Conservation (phyloP, 2,797 vertebrate genomes). For the Heteromormyrus szaboi region DNA sequence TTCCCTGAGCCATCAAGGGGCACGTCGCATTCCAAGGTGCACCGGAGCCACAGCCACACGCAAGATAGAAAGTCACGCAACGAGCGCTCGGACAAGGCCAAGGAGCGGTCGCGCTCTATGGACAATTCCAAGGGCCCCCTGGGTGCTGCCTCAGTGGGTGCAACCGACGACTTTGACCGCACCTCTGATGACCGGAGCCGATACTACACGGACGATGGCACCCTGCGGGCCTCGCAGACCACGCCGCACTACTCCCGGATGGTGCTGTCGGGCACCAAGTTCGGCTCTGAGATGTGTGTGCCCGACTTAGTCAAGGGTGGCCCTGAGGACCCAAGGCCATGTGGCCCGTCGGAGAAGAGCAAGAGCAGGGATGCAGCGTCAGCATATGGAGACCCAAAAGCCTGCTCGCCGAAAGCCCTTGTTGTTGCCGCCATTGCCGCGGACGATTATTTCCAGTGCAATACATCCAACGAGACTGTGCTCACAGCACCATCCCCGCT, state of each 20-base stretch:
- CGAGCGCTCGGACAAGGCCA: slow-evolving; percentile 88
- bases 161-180: slow-evolving; percentile 79
- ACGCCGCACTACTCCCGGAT: slow-evolving; percentile 73
- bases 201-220: slow-evolving; percentile 85
- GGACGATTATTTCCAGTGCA: slow-evolving; percentile 91
- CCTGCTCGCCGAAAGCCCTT: slow-evolving; percentile 73
- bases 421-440: slow-evolving; percentile 32
- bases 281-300: slow-evolving; percentile 73
- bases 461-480: slow-evolving; percentile 78
- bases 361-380: slow-evolving; percentile 76
- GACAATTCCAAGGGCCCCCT: slow-evolving; percentile 93
- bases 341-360: slow-evolving; percentile 74
- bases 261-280: slow-evolving; percentile 68
- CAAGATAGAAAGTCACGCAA: slow-evolving; percentile 92
- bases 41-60: slow-evolving; percentile 96
- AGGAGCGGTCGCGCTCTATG: slow-evolving; percentile 95
- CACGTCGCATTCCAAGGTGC: slow-evolving; percentile 92
- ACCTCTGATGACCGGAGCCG: slow-evolving; percentile 79
- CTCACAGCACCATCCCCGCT: slow-evolving; percentile 75
- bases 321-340: slow-evolving; percentile 61
- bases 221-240: slow-evolving; percentile 76
- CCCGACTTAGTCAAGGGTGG: slow-evolving; percentile 65
- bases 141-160: slow-evolving; percentile 73
- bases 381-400: slow-evolving; percentile 62
- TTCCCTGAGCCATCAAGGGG: slow-evolving; percentile 94